Evolutionary conservation across 2,888 invertebrate species (phyloP).

Genomic region (Deilephila elpenor): DNA sequence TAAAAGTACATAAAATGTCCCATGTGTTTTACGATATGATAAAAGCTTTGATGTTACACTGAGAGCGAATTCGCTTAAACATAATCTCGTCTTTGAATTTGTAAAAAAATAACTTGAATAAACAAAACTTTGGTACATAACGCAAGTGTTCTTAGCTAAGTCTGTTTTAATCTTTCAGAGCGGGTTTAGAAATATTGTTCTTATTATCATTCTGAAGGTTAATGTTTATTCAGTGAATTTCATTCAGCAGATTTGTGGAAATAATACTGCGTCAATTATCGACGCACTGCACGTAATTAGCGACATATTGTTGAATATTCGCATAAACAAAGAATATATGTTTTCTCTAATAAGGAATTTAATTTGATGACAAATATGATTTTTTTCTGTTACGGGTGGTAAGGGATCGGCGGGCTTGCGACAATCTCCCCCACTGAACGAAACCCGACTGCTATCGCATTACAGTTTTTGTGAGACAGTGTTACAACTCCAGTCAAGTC

Average conservation of each 20-base stretch:
- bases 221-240: background rate
- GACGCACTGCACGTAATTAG: no score
- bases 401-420: no score
- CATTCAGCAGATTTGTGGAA: background rate
- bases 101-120: conserved; percentile 14
- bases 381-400: no score
- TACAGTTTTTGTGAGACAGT: no score
- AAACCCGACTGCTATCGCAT: no score
- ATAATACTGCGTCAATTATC: background rate
- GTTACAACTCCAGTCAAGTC: no score
- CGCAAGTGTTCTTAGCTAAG: conserved; percentile 2
- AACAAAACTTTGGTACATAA: conserved; percentile 9
- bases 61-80: conserved; percentile 22
- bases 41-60: conserved; percentile 50
- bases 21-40: conserved; percentile 58
- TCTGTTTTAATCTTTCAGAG: background rate
- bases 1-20: conserved; percentile 43
- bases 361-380: background rate
- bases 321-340: background rate
- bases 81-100: conserved; percentile 16
- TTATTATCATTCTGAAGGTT: background rate
- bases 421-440: no score
- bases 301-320: background rate
- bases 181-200: background rate
- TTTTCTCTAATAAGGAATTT: background rate